Base-by-base conservation (phyloP, 53 echinoderm and acorn worm species). In the Holothuria leucospilota region DNA sequence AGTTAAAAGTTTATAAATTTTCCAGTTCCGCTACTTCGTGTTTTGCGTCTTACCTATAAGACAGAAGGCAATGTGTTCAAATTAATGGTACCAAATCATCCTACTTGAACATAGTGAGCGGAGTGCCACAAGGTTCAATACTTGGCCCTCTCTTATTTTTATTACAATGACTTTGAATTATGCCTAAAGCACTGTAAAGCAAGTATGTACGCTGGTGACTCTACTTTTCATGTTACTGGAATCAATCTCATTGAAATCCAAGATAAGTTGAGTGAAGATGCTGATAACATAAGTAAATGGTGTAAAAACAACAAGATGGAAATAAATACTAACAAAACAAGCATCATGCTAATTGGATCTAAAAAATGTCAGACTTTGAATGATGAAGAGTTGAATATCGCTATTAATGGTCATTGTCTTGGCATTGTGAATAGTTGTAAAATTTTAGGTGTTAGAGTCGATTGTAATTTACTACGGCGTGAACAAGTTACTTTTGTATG, bases 251-350 rank as follows among this genome's bases (percentile, higher is more conserved):
- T 6, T 26, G 59, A 59, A 53, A 53, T 78, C 8, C 59, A 53
- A 10, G 78, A 53, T 5, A 59, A 78, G 26, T 13, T 78, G n/a
- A 8, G 21, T 78, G 78, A 78, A 18, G 78, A 59, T 78, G 58
- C 78, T 13, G 12, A 29, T 27, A 78, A 59, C 58, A 78, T 78
- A 13, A 13, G 18, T 11, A 60, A 78, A n/a, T 58, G 60, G 78
- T 59, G 59, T 28, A 29, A 59, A 59, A 78, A 60, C 15, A 78
- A 18, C n/a, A 78, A 59, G 20, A 78, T 58, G 78, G 78, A 58
- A 9, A 78, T 59, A 25, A 59, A 78, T 40, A 40, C 40, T 40
- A 40, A 40, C 40, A 40, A 40, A 4, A 40, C 40, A 40, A 40
- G 40, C 7, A 40, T 30, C 0, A 30, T 71, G 39, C 39, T 71